phyloP scores from a whole-genome alignment of 2,113 vertebrate species.

The Pithys albifrons region DNA sequence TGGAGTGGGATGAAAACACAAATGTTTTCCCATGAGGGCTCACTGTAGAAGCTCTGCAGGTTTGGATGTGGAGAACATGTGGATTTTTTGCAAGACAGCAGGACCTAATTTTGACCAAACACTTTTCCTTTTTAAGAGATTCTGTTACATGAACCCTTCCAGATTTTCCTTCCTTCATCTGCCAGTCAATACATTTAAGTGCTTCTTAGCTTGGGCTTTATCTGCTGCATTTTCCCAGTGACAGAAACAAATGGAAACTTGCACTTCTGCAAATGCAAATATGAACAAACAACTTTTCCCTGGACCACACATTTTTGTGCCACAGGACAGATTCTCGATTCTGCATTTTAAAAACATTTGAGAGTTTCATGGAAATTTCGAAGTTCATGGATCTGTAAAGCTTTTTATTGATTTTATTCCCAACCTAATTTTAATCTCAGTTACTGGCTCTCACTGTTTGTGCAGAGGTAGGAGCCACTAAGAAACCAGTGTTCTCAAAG shows the following conservation, averaged over 20 bases:
- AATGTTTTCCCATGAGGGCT: neutral
- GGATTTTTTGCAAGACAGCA: neutral
- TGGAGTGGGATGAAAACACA: neutral
- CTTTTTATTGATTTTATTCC: neutral
- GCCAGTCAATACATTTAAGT: conserved; percentile 4
- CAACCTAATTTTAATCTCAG: neutral
- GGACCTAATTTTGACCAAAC: neutral
- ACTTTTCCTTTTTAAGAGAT: neutral
- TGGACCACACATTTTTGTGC: no score
- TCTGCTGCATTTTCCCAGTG: neutral
- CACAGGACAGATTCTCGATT: no score
- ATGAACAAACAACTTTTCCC: no score
- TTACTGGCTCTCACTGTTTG: neutral
- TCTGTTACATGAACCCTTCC: neutral
- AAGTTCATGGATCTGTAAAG: neutral
- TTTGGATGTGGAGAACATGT: neutral
- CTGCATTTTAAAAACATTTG: neutral
- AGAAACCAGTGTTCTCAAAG: neutral
- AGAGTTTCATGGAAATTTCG: neutral
- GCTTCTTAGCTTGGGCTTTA: neutral
- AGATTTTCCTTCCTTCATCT: neutral
- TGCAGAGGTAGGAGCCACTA: neutral
- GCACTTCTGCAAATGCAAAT: neutral
- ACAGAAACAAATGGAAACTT: conserved; percentile 12
- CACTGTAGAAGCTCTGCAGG: neutral